Base-by-base conservation (phyloP, 2,113 vertebrate genomes). In the Solea senegalensis region DNA sequence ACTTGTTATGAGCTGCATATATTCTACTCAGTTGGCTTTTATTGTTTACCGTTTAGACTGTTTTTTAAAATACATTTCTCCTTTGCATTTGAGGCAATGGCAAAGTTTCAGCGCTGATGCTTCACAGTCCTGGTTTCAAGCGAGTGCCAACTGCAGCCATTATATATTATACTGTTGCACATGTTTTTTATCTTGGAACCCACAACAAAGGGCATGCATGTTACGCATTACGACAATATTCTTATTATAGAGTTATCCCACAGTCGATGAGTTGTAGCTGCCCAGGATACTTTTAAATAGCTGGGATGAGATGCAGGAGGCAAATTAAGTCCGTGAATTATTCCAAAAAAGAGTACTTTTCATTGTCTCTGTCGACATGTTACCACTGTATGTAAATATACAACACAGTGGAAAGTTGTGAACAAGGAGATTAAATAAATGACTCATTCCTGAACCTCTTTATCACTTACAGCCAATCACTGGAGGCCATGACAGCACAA, bases 401-500 rank as follows among this genome's bases (percentile, higher is more conserved):
- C 45, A 48, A 13, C 34, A 34, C 34, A 2, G 34, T 21, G 34
- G 34, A 2, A 34, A 34, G 34, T 6, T 34, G 34, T 6, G 34
- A 34, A 3, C 34, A 34, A 34, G 34, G 34, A 34, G 34, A 34
- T 28, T 13, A 13, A 14, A 34, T 9, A 16, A 54, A 54, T 13
- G 26, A 54, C 52, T 64, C 9, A 48, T 21, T 39, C 48, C 21
- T 62, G 1, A 0, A 45, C 50, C 27, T 55, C 55, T 15, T 16
- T 66, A 43, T 67, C 26, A 58, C 65, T 57, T 50, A 45, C 9
- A 64, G 52, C 65, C 34, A 66, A n/a, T 63, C 72, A 71, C 14
- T 67, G 34, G 34, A 34, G 21, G 21, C 21, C 21, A 21, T 8
- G 1, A 44, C 12, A 61, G 40, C 12, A 43, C 8, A 51, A 9